Percentiles rank a stretch among this genome's conserved stretches.
These are phyloP conservation scores for Musca domestica DNA, from an alignment of 1,140 invertebrate genomes.

Conservation along the genomic window DNA sequence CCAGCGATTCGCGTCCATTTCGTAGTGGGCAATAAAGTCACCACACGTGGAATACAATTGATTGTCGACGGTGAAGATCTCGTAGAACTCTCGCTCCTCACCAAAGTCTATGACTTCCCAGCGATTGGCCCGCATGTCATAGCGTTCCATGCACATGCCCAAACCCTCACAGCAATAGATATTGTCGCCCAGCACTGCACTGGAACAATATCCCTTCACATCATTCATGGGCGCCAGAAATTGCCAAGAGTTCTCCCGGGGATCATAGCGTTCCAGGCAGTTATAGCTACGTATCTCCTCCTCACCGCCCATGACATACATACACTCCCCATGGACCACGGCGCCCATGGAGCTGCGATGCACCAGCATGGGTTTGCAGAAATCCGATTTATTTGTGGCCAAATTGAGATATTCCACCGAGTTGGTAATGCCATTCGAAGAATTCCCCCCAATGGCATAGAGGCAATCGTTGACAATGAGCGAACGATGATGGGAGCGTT, in stretches of 20 bases:
- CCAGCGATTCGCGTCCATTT: constrained; percentile 24
- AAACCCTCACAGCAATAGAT: constrained; percentile 31
- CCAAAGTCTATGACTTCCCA: constrained; percentile 30
- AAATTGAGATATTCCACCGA: constrained; percentile 29
- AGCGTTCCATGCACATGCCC: constrained; percentile 29
- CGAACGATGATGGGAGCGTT: constrained; percentile 29
- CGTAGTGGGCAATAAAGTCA: constrained; percentile 23
- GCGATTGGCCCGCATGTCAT: constrained; percentile 26
- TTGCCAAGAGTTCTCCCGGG: constrained; percentile 23
- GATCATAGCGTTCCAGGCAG: constrained; percentile 28
- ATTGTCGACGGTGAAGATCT: constrained; percentile 28
- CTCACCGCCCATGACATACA: constrained; percentile 32
- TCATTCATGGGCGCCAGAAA: constrained; percentile 23
- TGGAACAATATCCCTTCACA: constrained; percentile 29
- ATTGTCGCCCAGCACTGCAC: constrained; percentile 21
- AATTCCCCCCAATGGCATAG: constrained; percentile 30
- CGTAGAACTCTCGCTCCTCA: constrained; percentile 30
- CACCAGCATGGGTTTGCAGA: constrained; percentile 25
- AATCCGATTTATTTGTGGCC: constrained; percentile 16
- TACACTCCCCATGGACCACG: constrained; percentile 21
- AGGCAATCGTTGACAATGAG: constrained; percentile 24
- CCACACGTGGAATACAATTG: constrained; percentile 27
- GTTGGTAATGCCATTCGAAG: constrained; percentile 12
- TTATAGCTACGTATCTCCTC: constrained; percentile 23
- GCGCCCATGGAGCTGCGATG: constrained; percentile 29